Evolutionary conservation across 1,140 invertebrate genomes (phyloP).

Genomic region (Lepidurus packardi): DNA sequence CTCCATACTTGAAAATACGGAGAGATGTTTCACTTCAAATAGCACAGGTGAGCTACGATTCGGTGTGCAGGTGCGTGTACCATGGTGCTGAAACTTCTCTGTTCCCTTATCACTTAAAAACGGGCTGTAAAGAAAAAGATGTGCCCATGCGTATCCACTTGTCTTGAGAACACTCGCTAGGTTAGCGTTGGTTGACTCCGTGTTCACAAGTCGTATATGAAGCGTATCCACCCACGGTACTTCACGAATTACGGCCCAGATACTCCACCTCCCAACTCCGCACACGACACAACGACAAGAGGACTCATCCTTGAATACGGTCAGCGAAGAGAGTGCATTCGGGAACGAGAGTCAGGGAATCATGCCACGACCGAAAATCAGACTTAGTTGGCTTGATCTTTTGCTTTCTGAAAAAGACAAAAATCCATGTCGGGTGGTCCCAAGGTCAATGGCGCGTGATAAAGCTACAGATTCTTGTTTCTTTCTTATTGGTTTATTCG

Average conservation of each 20-base stretch:
- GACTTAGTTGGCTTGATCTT: not conserved
- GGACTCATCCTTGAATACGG: conserved; percentile 2
- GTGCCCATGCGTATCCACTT: not conserved
- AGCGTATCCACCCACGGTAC: conserved; percentile 6
- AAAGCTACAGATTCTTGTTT: not conserved
- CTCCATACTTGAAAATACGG: not conserved
- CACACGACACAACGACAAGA: not conserved
- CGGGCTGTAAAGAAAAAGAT: not conserved
- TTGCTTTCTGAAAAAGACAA: not conserved
- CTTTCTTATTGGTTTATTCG: not conserved
- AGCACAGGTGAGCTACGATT: too few species aligned
- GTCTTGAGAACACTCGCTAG: not conserved
- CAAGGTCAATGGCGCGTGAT: not conserved
- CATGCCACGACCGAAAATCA: conserved; percentile 1
- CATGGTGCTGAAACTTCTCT: not conserved
- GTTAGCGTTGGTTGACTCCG: not conserved
- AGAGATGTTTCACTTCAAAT: not conserved
- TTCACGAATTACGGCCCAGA: not conserved
- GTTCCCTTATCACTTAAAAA: not conserved
- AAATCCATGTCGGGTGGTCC: not conserved
- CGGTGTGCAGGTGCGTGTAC: too few species aligned
- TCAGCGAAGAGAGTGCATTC: not conserved
- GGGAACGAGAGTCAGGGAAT: not conserved
- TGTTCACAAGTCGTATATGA: not conserved
- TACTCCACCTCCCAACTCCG: not conserved